Base-by-base conservation (phyloP, 2,797 vertebrate species). In the Sarcoramphus papa region DNA sequence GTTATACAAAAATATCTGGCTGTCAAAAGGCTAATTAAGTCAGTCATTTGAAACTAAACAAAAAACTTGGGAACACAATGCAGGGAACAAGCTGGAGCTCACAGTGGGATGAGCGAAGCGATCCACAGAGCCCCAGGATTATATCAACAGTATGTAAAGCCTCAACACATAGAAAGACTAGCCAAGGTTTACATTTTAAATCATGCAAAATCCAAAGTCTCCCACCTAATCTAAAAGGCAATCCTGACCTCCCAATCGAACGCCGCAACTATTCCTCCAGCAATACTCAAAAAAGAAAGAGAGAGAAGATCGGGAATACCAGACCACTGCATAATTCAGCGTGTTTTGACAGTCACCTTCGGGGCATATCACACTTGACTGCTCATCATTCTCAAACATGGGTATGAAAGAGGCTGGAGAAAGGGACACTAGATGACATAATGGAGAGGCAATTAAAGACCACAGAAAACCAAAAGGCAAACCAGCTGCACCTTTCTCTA, bases 291-390 rank as follows among this genome's bases (percentile, higher is more conserved):
- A 88, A 73, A 57, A 93, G 78, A 50, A 90, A 41, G 74, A 88
- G 53, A 76, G 24, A 82, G 56, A 92, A 93, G 77, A 77, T 95
- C 87, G 86, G 81, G 53, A 97, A 95, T 40, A 67, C 56, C 0
- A 57, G 86, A 93, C 90, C 88, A 23, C 75, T 95, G 92, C 80
- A 94, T 95, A 97, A 97, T 96, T 97, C 80, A 94, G 78, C 0
- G 10, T 93, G 90, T 94, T 97, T 95, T 95, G 90, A 95, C 96
- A 95, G 88, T 91, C 93, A 92, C 93, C 96, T 97, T 91, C 50
- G 0, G 90, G 92, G 95, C 93, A 85, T 41, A 92, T 94, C 93
- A 92, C 81, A 72, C 78, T 88, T 4, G 8, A 79, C 94, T 94
- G 91, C 92, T 96, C 96, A 96, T 96, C 94, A 78, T 73, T 93